Evolutionary conservation across 2,888 invertebrate genomes (phyloP), one percentile per base, ranked within the genome.

Genomic region (Aphodius sticticus): DNA sequence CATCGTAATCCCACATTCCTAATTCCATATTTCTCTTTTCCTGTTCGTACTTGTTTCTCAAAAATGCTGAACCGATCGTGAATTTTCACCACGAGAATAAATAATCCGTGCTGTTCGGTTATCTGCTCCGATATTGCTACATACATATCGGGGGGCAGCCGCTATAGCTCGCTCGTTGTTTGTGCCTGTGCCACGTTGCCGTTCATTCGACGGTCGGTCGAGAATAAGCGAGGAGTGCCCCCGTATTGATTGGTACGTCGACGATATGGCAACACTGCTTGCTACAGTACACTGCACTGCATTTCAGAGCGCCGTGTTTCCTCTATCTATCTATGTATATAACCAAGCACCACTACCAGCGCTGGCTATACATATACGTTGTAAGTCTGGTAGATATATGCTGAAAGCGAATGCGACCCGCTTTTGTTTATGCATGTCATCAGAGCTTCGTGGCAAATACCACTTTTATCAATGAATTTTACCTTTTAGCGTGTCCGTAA

Each of bases 211-310:
- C 76, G 81, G 79, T 77, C 77, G 77, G 79, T 80, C 80, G 80
- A 86, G 86, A 85, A 86, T 84, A 84, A 86, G 84, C 53, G 53
- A 53, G 53, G 53, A 53, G 53, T 53, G 53, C 53, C 53, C 86
- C 84, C 85, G 87, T 88, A 88, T 88, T 88, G 88, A 88, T 88
- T 88, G 85, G 85, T 85, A 84, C 81, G 83, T 82, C 72, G 81
- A 78, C 80, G 81, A 85, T 79, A 81, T 84, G 88, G 88, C 88
- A 88, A 88, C 88, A 81, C 70, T 82, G 88, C 85, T 83, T 84
- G 87, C 86, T 86, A 87, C 86, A 87, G 86, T 87, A 88, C 86
- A 87, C 87, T 87, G 88, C 87, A 88, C 86, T 87, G 84, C 84
- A 84, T 82, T 82, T 81, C 82, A 81, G 80, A 79, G 77, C 78